These are phyloP conservation scores for Zeuzera pyrina DNA, from an alignment of 2,888 invertebrate genomes.

Conservation along the genomic window DNA sequence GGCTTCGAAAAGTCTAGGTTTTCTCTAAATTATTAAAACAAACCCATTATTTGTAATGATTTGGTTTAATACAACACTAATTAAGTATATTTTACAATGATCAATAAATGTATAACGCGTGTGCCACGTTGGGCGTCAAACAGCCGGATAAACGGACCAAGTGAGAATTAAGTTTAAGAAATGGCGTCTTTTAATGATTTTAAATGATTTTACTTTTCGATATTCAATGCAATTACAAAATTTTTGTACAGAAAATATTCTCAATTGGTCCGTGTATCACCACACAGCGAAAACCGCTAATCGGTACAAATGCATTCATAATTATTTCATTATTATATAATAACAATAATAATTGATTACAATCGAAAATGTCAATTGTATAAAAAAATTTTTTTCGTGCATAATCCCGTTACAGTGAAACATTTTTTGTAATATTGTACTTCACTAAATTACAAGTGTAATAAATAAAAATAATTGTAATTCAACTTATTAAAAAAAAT, in stretches of 20 bases:
- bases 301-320: conserved; percentile 18
- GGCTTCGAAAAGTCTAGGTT: no score
- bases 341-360: conserved; percentile 14
- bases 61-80: conserved; percentile 73
- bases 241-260: no score
- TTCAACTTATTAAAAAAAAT: no score
- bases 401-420: conserved; percentile 5
- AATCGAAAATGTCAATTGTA: conserved; percentile 11
- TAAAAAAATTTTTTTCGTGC: conserved; percentile 6
- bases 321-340: conserved; percentile 13
- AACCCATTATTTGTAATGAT: conserved; percentile 55
- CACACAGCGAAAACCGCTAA: conserved; percentile 17
- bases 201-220: no score
- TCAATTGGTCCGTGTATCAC: conserved; percentile 10
- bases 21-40: no score
- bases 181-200: not conserved
- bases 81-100: conserved; percentile 71
- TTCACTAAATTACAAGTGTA: no score
- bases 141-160: conserved; percentile 3
- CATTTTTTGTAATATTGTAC: conserved; percentile 6
- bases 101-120: conserved; percentile 41
- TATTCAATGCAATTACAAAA: no score
- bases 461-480: no score
- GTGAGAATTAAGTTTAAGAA: conserved; percentile 4
- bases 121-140: conserved; percentile 20